Percentiles rank a stretch among this genome's conserved stretches.
These are phyloP conservation scores for Poecilia wingei DNA, from an alignment of 2,797 vertebrate genomes.

Conservation along the genomic window DNA sequence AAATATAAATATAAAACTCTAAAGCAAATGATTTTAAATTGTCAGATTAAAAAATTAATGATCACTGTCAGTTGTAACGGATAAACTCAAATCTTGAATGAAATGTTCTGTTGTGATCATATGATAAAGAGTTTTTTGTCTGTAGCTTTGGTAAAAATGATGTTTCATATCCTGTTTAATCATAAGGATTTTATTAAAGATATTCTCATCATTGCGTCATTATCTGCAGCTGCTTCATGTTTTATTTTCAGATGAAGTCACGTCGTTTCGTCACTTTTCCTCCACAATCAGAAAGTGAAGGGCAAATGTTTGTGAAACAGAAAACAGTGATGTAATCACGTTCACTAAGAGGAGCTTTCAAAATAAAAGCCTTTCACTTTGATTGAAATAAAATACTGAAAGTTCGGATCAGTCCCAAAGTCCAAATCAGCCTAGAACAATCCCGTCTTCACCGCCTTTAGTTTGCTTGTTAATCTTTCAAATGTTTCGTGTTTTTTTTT, in stretches of 20 bases:
- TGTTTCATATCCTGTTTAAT: no score
- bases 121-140: no score
- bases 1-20: no score
- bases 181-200: no score
- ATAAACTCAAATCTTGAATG: no score
- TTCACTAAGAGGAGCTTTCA: neutral
- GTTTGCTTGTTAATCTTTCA: neutral
- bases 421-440: neutral
- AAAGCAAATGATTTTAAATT: no score
- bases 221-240: neutral
- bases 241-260: neutral
- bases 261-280: neutral
- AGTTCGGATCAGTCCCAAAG: neutral
- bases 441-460: neutral
- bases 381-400: neutral
- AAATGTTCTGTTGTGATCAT: no score
- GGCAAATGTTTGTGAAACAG: neutral
- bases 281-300: neutral
- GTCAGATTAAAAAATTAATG: no score
- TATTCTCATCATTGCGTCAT: no score
- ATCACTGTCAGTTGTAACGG: no score
- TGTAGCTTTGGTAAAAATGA: no score
- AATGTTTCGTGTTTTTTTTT: neutral
- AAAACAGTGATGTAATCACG: neutral
- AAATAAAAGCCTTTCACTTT: conserved; percentile 1